These are phyloP conservation scores for Globodera rostochiensis DNA, from an alignment of 1,140 invertebrate genomes.

Conservation along the genomic window DNA sequence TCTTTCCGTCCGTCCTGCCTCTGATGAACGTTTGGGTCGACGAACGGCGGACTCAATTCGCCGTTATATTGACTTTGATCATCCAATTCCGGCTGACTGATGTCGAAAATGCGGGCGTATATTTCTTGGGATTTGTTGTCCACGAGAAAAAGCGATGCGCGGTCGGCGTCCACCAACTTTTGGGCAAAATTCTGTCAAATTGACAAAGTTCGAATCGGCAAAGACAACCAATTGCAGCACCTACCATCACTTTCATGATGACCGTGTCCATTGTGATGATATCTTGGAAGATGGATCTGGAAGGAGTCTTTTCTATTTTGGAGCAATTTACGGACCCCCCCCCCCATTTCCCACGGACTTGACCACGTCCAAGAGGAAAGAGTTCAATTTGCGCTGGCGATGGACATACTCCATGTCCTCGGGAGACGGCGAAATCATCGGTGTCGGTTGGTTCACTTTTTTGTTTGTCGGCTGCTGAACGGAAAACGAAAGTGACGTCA, in stretches of 20 bases:
- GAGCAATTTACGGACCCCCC: neutral
- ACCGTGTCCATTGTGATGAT: conserved; percentile 81
- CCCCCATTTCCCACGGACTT: conserved; percentile 69
- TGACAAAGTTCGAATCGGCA: neutral
- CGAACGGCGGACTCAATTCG: conserved; percentile 8
- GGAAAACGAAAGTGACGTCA: neutral
- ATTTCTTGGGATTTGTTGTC: conserved; percentile 70
- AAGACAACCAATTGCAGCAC: neutral
- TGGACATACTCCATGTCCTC: conserved; percentile 58
- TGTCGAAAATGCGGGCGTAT: conserved; percentile 81
- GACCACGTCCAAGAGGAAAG: conserved; percentile 76
- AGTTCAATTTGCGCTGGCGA: conserved; percentile 74
- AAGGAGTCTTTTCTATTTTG: conserved; percentile 17
- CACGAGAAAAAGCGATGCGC: conserved; percentile 65
- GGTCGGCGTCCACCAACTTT: conserved; percentile 78
- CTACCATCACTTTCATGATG: conserved; percentile 77
- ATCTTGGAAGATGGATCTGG: conserved; percentile 74
- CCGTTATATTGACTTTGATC: conserved; percentile 38
- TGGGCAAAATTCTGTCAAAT: conserved; percentile 74
- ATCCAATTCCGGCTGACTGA: conserved; percentile 68
- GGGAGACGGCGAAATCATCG: conserved; percentile 41
- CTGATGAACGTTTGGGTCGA: conserved; percentile 30
- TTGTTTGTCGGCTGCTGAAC: conserved; percentile 27
- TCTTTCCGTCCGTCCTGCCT: conserved; percentile 57
- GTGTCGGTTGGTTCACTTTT: conserved; percentile 32